A percentile compares a stretch with the other conserved stretches of the same genome.
These are phyloP conservation scores for Stenodema calcarata DNA, from an alignment of 2,888 invertebrate genomes.

Conservation along the genomic window DNA sequence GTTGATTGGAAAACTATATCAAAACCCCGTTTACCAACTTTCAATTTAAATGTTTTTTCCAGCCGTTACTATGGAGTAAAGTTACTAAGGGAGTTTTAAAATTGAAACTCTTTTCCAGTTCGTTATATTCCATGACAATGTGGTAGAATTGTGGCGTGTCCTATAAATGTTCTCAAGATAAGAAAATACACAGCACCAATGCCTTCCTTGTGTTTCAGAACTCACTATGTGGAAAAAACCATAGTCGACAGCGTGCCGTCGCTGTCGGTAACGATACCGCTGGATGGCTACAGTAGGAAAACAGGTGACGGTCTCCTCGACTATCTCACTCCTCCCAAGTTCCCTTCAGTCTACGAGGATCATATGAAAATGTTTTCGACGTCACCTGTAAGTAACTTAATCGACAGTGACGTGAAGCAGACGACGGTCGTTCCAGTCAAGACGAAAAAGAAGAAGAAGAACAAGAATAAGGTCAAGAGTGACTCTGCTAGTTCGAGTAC, in stretches of 20 bases:
- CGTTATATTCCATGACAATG: too few relatives aligned
- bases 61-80: too few relatives aligned
- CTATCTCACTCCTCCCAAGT: constrained; percentile 55
- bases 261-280: constrained; percentile 49
- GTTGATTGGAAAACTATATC: too few relatives aligned
- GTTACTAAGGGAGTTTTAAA: too few relatives aligned
- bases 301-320: constrained; percentile 50
- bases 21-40: too few relatives aligned
- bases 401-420: not conserved
- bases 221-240: constrained; percentile 22
- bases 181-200: not conserved
- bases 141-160: too few relatives aligned
- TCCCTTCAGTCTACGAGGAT: constrained; percentile 49
- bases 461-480: constrained; percentile 14
- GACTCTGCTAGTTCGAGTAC: not conserved
- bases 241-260: constrained; percentile 55
- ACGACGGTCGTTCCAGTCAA: not conserved
- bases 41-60: too few relatives aligned
- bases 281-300: constrained; percentile 33
- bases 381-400: not conserved
- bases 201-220: not conserved
- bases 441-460: constrained; percentile 46
- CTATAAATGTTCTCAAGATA: too few relatives aligned
- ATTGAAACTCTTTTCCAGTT: too few relatives aligned
- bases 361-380: constrained; percentile 18